A percentile compares a stretch with the other conserved stretches of the same genome.
These are phyloP conservation scores for Chrysogorgia sp. DNA, from an alignment of 92 coral and sea anemone species.

Conservation along the genomic window DNA sequence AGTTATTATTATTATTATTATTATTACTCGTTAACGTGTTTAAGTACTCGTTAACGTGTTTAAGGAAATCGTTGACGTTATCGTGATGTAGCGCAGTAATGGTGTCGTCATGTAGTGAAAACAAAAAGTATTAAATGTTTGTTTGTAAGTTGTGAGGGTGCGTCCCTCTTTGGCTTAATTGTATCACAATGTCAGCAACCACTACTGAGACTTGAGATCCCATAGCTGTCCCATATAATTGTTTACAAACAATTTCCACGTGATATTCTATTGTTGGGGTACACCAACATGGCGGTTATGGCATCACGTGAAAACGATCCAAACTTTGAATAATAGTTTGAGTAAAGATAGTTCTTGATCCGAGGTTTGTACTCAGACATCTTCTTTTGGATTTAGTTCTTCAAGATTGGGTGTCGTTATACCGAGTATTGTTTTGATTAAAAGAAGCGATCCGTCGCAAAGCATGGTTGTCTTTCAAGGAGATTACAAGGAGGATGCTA, in stretches of 20 bases:
- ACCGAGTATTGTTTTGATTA: conserved; percentile 75
- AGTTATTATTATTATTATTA: no score
- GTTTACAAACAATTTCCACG: not conserved
- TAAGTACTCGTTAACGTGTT: no score
- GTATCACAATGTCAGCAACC: not conserved
- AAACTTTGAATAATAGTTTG: not conserved
- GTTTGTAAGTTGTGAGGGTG: no score
- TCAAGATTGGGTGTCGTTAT: conserved; percentile 60
- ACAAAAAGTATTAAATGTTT: no score
- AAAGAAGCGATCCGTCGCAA: conserved; percentile 74
- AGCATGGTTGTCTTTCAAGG: conserved; percentile 63
- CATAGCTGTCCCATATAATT: no score
- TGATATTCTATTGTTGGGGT: not conserved
- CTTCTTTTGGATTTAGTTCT: conserved; percentile 53
- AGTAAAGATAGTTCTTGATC: not conserved
- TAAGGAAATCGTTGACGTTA: no score
- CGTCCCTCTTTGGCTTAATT: no score
- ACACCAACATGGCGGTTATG: no score
- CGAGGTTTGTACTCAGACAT: not conserved
- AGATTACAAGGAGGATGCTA: conserved; percentile 53
- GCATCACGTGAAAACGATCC: no score
- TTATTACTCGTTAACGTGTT: no score
- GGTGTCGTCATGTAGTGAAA: no score
- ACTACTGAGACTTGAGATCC: not conserved
- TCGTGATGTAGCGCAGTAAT: no score